A percentile compares a stretch with the other conserved stretches of the same genome.
Evolutionary conservation across 2,888 invertebrate species (phyloP).

Genomic region (Eristalis arbustorum): DNA sequence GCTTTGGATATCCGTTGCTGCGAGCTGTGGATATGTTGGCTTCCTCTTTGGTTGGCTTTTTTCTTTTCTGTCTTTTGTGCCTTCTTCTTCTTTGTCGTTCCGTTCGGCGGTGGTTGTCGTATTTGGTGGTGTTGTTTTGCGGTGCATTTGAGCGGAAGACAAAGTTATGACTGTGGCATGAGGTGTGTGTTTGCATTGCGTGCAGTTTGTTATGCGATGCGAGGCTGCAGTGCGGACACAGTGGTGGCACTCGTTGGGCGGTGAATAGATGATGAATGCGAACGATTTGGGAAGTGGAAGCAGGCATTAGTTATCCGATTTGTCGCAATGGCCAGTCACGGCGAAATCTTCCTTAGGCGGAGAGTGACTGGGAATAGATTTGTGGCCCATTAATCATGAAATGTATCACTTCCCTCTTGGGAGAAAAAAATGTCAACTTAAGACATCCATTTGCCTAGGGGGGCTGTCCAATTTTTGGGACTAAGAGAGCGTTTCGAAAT

Average conservation of each 20-base stretch:
- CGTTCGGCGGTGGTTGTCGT: neutral
- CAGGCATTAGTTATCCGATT: too few species aligned
- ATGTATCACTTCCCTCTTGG: too few species aligned
- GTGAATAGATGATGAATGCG: neutral
- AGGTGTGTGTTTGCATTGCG: slow-evolving; percentile 30
- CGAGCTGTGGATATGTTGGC: neutral
- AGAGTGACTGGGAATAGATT: too few species aligned
- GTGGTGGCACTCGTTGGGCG: slow-evolving; percentile 8
- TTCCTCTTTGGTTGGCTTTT: slow-evolving; percentile 28
- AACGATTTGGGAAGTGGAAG: too few species aligned
- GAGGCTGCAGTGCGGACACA: slow-evolving; percentile 20
- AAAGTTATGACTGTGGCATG: slow-evolving; percentile 48
- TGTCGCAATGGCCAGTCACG: too few species aligned
- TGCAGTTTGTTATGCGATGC: slow-evolving; percentile 47
- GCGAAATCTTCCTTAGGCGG: too few species aligned
- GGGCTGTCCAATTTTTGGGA: too few species aligned
- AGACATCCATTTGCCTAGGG: too few species aligned
- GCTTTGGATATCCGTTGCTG: slow-evolving; percentile 26
- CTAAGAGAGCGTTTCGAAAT: too few species aligned
- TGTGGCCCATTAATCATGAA: too few species aligned
- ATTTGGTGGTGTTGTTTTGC: slow-evolving; percentile 17
- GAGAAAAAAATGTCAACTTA: too few species aligned
- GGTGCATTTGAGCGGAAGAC: slow-evolving; percentile 57
- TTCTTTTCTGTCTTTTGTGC: neutral
- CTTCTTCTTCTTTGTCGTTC: neutral